These are phyloP conservation scores for Champsocephalus gunnari DNA, from an alignment of 2,797 vertebrate species.

Conservation along the genomic window DNA sequence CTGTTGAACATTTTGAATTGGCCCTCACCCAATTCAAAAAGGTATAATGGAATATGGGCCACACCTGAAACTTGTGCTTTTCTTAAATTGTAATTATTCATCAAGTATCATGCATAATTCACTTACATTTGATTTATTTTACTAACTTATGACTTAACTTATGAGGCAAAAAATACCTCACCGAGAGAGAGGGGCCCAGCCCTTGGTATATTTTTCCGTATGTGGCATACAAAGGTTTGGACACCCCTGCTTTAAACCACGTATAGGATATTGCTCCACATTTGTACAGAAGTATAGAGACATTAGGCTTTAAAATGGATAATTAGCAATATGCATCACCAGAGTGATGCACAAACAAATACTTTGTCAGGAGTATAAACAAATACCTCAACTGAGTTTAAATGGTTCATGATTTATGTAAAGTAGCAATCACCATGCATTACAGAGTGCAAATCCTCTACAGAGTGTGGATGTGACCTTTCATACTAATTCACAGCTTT, in stretches of 20 bases:
- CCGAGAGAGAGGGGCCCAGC: too few species aligned
- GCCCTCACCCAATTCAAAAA: too few species aligned
- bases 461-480: constrained; percentile 66
- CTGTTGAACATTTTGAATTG: too few species aligned
- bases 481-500: constrained; percentile 67
- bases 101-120: too few species aligned
- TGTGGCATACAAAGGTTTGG: too few species aligned
- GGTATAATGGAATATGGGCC: too few species aligned
- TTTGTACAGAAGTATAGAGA: not conserved
- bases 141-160: too few species aligned
- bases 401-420: constrained; percentile 73
- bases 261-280: not conserved
- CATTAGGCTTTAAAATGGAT: not conserved
- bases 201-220: too few species aligned
- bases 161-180: too few species aligned
- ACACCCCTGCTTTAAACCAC: not conserved
- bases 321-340: constrained; percentile 34
- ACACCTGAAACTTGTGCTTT: too few species aligned
- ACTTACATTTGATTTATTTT: too few species aligned
- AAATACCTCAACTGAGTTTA: constrained; percentile 45
- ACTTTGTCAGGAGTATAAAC: constrained; percentile 29
- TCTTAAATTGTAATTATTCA: too few species aligned
- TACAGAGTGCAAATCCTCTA: constrained; percentile 55
- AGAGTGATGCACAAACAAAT: constrained; percentile 28
- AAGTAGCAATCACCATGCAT: constrained; percentile 72